Percentiles rank a stretch among this genome's conserved stretches.
phyloP scores from a whole-genome alignment of 2,113 vertebrate species.

The Theristicus caerulescens region DNA sequence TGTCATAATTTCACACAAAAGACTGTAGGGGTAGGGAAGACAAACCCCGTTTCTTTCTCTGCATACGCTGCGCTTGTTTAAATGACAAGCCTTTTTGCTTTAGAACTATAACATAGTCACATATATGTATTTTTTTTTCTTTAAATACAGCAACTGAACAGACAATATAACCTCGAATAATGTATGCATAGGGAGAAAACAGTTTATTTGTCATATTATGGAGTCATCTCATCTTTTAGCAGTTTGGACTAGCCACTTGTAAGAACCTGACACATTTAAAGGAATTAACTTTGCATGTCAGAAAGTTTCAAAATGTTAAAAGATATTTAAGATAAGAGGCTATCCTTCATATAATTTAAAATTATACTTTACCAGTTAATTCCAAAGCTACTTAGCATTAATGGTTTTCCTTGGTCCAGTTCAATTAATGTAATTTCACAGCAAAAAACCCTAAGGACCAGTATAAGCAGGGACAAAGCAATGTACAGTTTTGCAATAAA shows the following conservation, averaged over 20 bases:
- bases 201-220: not conserved
- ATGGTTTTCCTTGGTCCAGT: not conserved
- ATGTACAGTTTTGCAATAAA: not conserved
- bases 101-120: not conserved
- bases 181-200: rapidly evolving
- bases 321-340: not conserved
- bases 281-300: not conserved
- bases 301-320: not conserved
- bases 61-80: rapidly evolving
- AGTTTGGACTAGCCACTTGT: not conserved
- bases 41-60: not conserved
- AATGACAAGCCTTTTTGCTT: not conserved
- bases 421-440: not conserved
- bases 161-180: not conserved
- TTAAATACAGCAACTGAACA: not conserved
- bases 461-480: not conserved
- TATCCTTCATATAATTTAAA: not conserved
- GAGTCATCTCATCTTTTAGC: not conserved
- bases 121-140: not conserved
- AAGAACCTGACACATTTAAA: not conserved
- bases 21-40: not conserved
- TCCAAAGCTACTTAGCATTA: not conserved
- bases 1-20: not conserved
- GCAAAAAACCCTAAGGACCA: not conserved
- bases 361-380: not conserved